phyloP scores from a whole-genome alignment of 2,797 vertebrate species.

The Huso huso region DNA sequence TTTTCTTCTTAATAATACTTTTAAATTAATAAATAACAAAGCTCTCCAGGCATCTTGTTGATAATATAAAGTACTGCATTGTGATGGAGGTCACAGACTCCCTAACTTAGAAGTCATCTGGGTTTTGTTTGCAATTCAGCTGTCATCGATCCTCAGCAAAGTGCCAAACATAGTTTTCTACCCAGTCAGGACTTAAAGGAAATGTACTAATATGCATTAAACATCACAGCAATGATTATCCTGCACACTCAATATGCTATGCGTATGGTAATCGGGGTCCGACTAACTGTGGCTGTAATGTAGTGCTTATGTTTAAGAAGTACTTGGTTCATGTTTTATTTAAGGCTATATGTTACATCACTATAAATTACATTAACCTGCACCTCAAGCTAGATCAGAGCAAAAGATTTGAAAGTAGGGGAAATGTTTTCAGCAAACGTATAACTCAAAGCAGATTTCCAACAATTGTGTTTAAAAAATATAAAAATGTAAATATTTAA shows the following conservation, averaged over 20 bases:
- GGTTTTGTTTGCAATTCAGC: conserved; percentile 35
- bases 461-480: too few species aligned
- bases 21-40: conserved; percentile 4
- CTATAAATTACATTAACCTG: too few species aligned
- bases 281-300: too few species aligned
- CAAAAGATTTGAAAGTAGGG: too few species aligned
- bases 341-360: too few species aligned
- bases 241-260: too few species aligned
- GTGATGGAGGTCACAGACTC: conserved; percentile 33
- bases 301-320: too few species aligned
- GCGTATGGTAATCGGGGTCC: too few species aligned
- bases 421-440: too few species aligned
- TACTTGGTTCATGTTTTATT: too few species aligned
- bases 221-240: not conserved
- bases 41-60: conserved; percentile 16
- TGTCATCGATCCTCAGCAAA: conserved; percentile 44
- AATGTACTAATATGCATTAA: conserved; percentile 18
- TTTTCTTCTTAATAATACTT: not conserved
- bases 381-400: too few species aligned
- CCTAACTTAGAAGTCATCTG: conserved; percentile 13
- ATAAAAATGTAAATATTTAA: not conserved
- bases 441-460: too few species aligned
- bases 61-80: conserved; percentile 28
- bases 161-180: conserved; percentile 16
- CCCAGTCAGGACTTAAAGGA: conserved; percentile 20